Percentiles rank a stretch among this genome's conserved stretches.
phyloP scores from a whole-genome alignment of 2,888 invertebrate species.

The Hermaeophaga mercurialis region DNA sequence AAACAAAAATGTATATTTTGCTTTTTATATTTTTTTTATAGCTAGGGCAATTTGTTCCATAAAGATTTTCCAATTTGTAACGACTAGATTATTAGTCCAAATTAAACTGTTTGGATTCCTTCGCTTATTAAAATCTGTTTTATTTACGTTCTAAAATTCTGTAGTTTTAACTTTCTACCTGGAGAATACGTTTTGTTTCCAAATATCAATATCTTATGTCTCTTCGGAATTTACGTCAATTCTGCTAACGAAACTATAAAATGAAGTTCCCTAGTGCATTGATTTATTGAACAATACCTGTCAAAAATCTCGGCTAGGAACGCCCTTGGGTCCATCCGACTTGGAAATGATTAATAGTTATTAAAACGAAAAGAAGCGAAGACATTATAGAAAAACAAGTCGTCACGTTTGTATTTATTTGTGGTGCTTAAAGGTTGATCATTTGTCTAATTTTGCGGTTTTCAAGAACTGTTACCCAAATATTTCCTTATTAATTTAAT shows the following conservation, averaged over 20 bases:
- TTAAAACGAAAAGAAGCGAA: slow-evolving; percentile 23
- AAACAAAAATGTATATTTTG: too few relatives aligned
- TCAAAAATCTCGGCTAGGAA: slow-evolving; percentile 26
- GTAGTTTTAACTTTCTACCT: slow-evolving; percentile 1
- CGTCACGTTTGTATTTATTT: slow-evolving; percentile 21
- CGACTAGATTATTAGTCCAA: too few relatives aligned
- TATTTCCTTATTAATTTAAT: too few relatives aligned
- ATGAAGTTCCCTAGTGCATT: slow-evolving; percentile 21
- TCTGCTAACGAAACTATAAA: slow-evolving; percentile 27
- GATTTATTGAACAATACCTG: slow-evolving; percentile 28
- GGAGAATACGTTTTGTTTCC: slow-evolving; percentile 9
- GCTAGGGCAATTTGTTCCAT: too few relatives aligned
- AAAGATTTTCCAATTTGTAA: too few relatives aligned
- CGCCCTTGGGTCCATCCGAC: slow-evolving; percentile 27
- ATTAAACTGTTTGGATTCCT: too few relatives aligned
- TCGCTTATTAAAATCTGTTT: too few relatives aligned
- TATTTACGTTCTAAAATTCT: slow-evolving; percentile 1
- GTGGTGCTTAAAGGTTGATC: slow-evolving; percentile 9
- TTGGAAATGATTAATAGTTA: slow-evolving; percentile 25
- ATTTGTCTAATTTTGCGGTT: slow-evolving; percentile 22
- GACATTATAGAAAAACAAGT: slow-evolving; percentile 22
- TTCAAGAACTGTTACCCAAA: too few relatives aligned
- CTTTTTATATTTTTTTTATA: too few relatives aligned
- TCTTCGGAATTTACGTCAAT: slow-evolving; percentile 25
- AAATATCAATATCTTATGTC: not conserved